Evolutionary conservation across 2,113 vertebrate genomes (phyloP), one percentile per base, ranked within the genome.

Genomic region (Nyctibius bracteatus): DNA sequence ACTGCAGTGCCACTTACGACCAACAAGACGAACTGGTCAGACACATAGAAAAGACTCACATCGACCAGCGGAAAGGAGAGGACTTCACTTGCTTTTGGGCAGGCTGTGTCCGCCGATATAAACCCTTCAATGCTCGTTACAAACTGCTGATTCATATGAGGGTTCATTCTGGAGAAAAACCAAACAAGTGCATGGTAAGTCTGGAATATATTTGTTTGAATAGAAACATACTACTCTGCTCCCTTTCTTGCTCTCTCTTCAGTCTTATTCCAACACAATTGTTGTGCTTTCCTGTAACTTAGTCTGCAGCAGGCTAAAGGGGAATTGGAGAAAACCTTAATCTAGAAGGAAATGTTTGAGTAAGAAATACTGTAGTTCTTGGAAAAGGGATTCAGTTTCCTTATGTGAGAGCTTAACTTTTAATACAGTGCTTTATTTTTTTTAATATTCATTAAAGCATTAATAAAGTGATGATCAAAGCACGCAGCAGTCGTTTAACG

Each of bases 81-180:
- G 99, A 99, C 98, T 99, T 99, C 98, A 99, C 99, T 96, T 99
- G 99, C 97, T 99, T 99, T 98, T 99, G 99, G 99, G 99, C 99
- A 3, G 99, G 99, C 92, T 99, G 99, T 37, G 99, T 99, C 91
- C 99, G 99, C 46, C 99, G 99, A 43, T 99, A 99, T 96, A 99
- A 99, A 94, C 99, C 99, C 95, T 99, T 99, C 98, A 99, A 99
- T 27, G 99, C 99, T 61, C 99, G 99, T 94, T 99, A 99, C 98
- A 99, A 99, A 98, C 98, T 99, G 97, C 99, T 99, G 96, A 99
- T 99, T 97, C 99, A 99, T 97, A 99, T 99, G 99, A 99, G 99
- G 88, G 99, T 99, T 95, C 99, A 99, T 98, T 99, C 99, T 5
- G 99, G 99, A 70, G 99, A 99, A 97, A 99, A 99, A 97, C 99